Evolutionary conservation across 2,797 vertebrate genomes (phyloP), one percentile per base, ranked within the genome.

Genomic region (Etheostoma perlongum): DNA sequence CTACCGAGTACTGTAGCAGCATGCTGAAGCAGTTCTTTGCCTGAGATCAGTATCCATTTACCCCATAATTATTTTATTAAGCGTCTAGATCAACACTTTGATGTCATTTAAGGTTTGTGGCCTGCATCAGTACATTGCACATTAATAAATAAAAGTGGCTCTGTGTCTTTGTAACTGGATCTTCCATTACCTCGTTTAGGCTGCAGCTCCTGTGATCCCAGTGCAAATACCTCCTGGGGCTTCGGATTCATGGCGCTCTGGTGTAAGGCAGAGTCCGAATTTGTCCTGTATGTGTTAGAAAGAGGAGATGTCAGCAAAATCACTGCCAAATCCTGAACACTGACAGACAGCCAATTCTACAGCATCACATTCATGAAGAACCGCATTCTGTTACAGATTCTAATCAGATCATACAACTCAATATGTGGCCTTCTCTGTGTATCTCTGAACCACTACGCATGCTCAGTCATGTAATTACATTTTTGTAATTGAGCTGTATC

Each of bases 261-360:
- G 90, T 99, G 98, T 89, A 99, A 93, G 80, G 98, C 98, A 4
- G 98, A 99, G 92, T 99, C 98, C 0, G 98, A 99, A 91, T 99
- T 99, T 82, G 98, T 99, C 95, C 98, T 99, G 93, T 27, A 69
- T 48, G 77, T 74, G 79, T 85, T 14, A 69, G 62, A 91, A 78
- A 87, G 72, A 88, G 30, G 59, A 88, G 59, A 85, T 1, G 72
- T 91, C 61, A 89, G 79, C 70, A 76, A 88, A 85, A 77, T 47
- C 40, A 1, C 10, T 16, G 71, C 66, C 66, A 85, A 81, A 74
- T 65, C 52, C 42, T 30, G 3, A 13, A 21, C 2, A 8, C 27
- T 46, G 52, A 55, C 46, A 74, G 42, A 40, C 15, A 27, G 54
- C 14, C 74, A 79, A 19, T 58, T 67, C 42, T 23, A 42, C 33